Evolutionary conservation across 2,113 vertebrate genomes (phyloP), one percentile per base, ranked within the genome.

Genomic region (Stictonetta naevosa): DNA sequence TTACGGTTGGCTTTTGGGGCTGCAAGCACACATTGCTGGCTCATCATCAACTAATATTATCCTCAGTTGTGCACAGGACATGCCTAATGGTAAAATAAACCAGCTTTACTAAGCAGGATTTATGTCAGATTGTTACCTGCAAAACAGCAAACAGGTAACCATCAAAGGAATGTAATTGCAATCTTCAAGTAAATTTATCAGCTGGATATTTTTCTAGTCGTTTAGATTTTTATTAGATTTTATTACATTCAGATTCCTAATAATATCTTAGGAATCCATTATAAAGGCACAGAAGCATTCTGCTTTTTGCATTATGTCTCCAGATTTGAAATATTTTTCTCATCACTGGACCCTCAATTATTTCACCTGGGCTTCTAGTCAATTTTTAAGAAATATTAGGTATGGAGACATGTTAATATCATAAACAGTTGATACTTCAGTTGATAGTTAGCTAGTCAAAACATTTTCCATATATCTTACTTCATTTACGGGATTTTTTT

Each of bases 151-250:
- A 34, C 0, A 1, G 13, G 7, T 62, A 77, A 25, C 34, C 83
- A 31, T 69, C 63, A 92, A 56, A 88, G 59, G 42, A 80, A 77
- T 44, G 23, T 29, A 83, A 63, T 44, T 15, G 0, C 4, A 66
- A 58, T 38, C 48, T 93, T 77, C 38, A 90, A 69, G 36, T 46
- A 80, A 56, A 93, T 88, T 76, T 56, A 92, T 53, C 38, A 66
- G 40, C 28, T 83, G 34, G 73, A 56, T 79, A 48, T 80, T 88
- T 92, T 90, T 85, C 67, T 38, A 66, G 62, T 91, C 74, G 21
- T 60, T 90, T 95, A 82, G 33, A 31, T 79, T 92, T 92, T 84
- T 48, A 73, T 87, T 69, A 40, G 42, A 28, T 79, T 91, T 89
- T 93, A 78, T 75, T 90, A 46, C 34, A 31, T 78, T 84, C 67